A percentile compares a stretch with the other conserved stretches of the same genome.
These are phyloP conservation scores for Cephalopachus bancanus DNA, from an alignment of 2,797 vertebrate genomes.

Conservation along the genomic window DNA sequence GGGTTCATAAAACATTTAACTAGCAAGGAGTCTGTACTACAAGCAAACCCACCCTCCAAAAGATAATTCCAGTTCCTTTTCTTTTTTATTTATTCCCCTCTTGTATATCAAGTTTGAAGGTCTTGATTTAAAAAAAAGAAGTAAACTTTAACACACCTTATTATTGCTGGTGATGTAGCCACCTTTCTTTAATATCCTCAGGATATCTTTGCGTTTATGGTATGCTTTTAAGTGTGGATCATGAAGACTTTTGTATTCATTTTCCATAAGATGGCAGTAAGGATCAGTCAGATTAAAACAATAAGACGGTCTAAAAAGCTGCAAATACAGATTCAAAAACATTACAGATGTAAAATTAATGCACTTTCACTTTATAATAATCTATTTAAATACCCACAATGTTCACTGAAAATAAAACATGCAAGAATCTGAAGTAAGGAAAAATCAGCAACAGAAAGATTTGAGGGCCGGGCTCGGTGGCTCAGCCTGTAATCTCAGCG, in stretches of 20 bases:
- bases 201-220: constrained; percentile 83
- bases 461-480: neutral
- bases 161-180: constrained; percentile 85
- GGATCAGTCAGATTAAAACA: constrained; percentile 86
- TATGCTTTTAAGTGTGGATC: constrained; percentile 85
- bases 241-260: constrained; percentile 85
- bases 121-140: neutral
- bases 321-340: constrained; percentile 65
- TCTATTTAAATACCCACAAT: neutral
- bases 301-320: constrained; percentile 85
- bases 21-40: too few species aligned
- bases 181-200: constrained; percentile 82
- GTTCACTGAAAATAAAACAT: constrained; percentile 45
- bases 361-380: constrained; percentile 21
- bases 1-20: too few species aligned
- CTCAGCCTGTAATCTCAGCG: too few species aligned
- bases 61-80: too few species aligned
- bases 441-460: neutral
- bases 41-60: too few species aligned
- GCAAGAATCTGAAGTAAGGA: neutral
- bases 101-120: neutral
- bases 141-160: constrained; percentile 77
- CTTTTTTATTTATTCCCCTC: too few species aligned
- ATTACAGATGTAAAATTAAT: constrained; percentile 50
- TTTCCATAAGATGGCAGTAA: constrained; percentile 83